Conservation (phyloP, 2,113 vertebrate species). For the Phylloscopus trochilus region DNA sequence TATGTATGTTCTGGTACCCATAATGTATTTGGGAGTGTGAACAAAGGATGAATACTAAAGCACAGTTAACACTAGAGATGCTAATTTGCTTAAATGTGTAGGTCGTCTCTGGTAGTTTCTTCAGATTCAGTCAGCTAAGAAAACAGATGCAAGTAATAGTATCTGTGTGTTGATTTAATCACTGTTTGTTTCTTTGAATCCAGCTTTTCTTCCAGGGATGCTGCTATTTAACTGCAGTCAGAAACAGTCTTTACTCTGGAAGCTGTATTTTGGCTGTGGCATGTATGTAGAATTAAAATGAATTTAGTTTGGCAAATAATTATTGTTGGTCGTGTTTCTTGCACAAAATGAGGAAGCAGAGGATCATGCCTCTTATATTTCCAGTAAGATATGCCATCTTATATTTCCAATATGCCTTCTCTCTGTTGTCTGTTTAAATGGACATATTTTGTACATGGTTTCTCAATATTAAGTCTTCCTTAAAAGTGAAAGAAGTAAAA, state of each 20-base stretch:
- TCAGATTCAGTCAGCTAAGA: neutral
- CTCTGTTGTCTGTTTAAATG: neutral
- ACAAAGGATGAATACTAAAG: neutral
- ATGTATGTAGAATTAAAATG: neutral
- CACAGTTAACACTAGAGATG: neutral
- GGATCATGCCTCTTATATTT: neutral
- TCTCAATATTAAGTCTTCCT: neutral
- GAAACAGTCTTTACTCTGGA: neutral
- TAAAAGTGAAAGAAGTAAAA: neutral
- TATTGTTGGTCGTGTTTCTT: neutral
- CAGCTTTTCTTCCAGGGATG: neutral
- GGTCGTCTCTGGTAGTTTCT: neutral
- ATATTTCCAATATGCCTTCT: neutral
- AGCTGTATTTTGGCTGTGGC: neutral
- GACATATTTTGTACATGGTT: neutral
- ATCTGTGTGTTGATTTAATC: constrained; percentile 1
- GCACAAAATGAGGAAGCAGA: neutral
- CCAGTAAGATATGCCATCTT: neutral
- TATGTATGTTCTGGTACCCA: neutral
- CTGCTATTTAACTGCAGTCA: neutral
- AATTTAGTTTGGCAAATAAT: neutral
- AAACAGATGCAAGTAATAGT: neutral
- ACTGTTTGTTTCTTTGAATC: neutral
- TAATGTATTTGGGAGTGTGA: neutral
- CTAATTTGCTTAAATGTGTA: neutral